Conservation (phyloP, 1,140 invertebrate species). For the Venustaconcha ellipsiformis region DNA sequence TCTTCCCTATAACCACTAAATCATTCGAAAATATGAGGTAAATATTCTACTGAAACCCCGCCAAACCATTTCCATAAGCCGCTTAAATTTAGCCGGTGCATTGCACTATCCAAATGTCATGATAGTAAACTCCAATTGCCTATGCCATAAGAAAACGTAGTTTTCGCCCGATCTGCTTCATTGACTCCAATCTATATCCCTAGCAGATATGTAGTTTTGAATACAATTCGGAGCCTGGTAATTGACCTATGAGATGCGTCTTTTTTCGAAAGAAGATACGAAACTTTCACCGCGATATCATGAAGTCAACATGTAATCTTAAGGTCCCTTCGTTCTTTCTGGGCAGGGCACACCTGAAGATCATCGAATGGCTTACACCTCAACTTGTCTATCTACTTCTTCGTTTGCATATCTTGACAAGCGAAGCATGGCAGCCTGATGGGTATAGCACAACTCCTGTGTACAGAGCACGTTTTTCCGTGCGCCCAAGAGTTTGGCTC, state of each 20-base stretch:
- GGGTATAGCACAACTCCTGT: not conserved
- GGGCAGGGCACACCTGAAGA: slow-evolving; percentile 71
- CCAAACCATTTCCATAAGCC: slow-evolving; percentile 41
- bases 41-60: slow-evolving; percentile 19
- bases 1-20: slow-evolving; percentile 24
- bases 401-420: not conserved
- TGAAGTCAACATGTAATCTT: slow-evolving; percentile 70
- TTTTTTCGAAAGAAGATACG: slow-evolving; percentile 33
- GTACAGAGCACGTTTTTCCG: not conserved
- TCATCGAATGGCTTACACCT: slow-evolving; percentile 62
- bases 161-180: slow-evolving; percentile 5
- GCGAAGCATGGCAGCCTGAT: slow-evolving; percentile 6
- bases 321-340: slow-evolving; percentile 68
- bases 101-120: slow-evolving; percentile 43
- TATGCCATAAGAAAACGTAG: slow-evolving; percentile 23
- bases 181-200: slow-evolving; percentile 32
- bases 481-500: not conserved
- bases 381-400: slow-evolving; percentile 40
- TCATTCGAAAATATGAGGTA: slow-evolving; percentile 28
- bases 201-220: slow-evolving; percentile 32
- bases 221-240: slow-evolving; percentile 5
- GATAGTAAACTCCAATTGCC: slow-evolving; percentile 7
- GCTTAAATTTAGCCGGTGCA: slow-evolving; percentile 38
- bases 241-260: slow-evolving; percentile 28
- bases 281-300: slow-evolving; percentile 27